Percentiles rank a stretch among this genome's conserved stretches.
These are phyloP conservation scores for Sciurus vulgaris DNA, from an alignment of 2,797 vertebrate species.

Conservation along the genomic window DNA sequence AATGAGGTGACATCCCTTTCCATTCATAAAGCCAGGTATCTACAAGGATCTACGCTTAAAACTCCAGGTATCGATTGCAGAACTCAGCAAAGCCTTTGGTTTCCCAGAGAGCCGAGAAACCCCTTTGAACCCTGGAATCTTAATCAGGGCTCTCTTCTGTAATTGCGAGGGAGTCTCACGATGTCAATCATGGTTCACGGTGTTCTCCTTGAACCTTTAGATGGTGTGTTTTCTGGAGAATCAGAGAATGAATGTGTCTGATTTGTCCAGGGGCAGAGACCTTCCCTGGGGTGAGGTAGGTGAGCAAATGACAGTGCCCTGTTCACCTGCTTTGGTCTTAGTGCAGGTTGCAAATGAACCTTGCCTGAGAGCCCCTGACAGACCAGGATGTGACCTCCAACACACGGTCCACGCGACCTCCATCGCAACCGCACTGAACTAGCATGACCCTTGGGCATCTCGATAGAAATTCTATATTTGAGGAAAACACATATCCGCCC, in stretches of 20 bases:
- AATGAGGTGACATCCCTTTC: background rate
- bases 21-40: conserved; percentile 20
- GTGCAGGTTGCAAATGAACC: background rate
- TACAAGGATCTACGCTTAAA: conserved; percentile 12
- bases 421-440: background rate
- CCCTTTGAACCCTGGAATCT: background rate
- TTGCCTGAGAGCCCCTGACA: background rate
- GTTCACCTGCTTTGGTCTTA: background rate
- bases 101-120: conserved; percentile 10
- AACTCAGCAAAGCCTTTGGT: background rate
- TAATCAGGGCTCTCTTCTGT: background rate
- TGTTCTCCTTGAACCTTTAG: background rate
- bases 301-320: background rate
- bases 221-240: background rate
- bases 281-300: background rate
- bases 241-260: background rate
- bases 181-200: background rate
- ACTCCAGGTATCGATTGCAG: background rate
- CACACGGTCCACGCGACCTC: background rate
- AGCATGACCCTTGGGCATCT: background rate
- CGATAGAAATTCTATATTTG: conserved; percentile 2
- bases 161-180: background rate
- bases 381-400: background rate
- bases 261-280: background rate
- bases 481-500: background rate